Conservation (phyloP, 2,888 invertebrate genomes). For the Nematopogon swammerdamellus region DNA sequence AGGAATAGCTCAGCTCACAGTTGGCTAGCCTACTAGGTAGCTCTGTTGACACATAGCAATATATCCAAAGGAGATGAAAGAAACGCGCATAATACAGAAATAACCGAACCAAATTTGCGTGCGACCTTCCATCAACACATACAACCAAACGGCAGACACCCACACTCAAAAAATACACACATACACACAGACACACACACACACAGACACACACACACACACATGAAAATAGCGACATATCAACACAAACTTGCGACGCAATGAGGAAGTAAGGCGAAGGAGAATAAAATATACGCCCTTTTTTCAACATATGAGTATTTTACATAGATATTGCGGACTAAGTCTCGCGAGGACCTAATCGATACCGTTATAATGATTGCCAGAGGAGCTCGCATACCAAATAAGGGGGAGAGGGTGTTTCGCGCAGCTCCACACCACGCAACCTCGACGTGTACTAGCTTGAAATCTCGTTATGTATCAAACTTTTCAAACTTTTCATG, state of each 20-base stretch:
- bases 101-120: not conserved
- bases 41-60: too few relatives aligned
- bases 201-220: too few relatives aligned
- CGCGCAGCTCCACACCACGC: not conserved
- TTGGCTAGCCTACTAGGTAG: too few relatives aligned
- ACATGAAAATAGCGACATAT: not conserved
- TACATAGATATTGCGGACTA: slow-evolving; percentile 50
- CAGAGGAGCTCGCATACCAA: slow-evolving; percentile 58
- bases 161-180: too few relatives aligned
- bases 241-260: not conserved
- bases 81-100: not conserved
- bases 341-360: slow-evolving; percentile 46
- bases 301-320: slow-evolving; percentile 14
- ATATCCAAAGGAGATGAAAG: not conserved
- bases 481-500: too few relatives aligned
- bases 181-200: too few relatives aligned
- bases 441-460: too few relatives aligned
- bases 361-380: slow-evolving; percentile 59
- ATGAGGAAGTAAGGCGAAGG: not conserved
- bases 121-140: not conserved
- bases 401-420: slow-evolving; percentile 40
- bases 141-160: not conserved
- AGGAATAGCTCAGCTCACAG: too few relatives aligned
- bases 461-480: too few relatives aligned
- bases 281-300: not conserved